phyloP scores from a whole-genome alignment of 2,888 invertebrate genomes.

The Pristionchus mayeri region DNA sequence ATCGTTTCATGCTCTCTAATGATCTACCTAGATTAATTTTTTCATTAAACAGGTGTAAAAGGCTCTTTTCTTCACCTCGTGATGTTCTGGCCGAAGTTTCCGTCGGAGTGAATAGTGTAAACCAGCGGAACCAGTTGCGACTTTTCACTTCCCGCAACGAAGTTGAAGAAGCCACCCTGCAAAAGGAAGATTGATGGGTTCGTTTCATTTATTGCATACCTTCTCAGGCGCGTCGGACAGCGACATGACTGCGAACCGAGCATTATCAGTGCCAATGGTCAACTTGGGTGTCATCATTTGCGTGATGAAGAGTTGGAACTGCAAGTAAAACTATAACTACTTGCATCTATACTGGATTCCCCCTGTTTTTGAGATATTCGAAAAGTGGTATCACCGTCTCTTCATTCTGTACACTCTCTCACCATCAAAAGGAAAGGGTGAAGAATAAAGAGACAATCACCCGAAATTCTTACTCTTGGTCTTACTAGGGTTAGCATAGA shows the following conservation, averaged over 20 bases:
- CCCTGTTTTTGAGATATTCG: too few species aligned
- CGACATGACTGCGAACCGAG: conserved; percentile 30
- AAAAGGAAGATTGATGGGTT: too few species aligned
- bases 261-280: not conserved
- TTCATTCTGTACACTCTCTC: too few species aligned
- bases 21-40: too few species aligned
- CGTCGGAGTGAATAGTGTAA: not conserved
- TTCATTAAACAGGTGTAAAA: too few species aligned
- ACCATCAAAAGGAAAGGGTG: too few species aligned
- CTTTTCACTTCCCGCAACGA: not conserved
- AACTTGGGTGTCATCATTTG: not conserved
- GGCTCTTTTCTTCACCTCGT: conserved; percentile 13
- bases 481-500: too few species aligned
- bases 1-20: too few species aligned
- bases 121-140: not conserved
- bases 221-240: not conserved
- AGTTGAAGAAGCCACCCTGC: conserved; percentile 36
- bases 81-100: conserved; percentile 39
- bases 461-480: too few species aligned
- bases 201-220: not conserved
- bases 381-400: too few species aligned
- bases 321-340: not conserved
- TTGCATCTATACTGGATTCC: too few species aligned
- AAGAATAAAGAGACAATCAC: too few species aligned
- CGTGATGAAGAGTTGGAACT: conserved; percentile 42